These are phyloP conservation scores for Mohoua ochrocephala DNA, from an alignment of 2,113 vertebrate species.

Conservation along the genomic window DNA sequence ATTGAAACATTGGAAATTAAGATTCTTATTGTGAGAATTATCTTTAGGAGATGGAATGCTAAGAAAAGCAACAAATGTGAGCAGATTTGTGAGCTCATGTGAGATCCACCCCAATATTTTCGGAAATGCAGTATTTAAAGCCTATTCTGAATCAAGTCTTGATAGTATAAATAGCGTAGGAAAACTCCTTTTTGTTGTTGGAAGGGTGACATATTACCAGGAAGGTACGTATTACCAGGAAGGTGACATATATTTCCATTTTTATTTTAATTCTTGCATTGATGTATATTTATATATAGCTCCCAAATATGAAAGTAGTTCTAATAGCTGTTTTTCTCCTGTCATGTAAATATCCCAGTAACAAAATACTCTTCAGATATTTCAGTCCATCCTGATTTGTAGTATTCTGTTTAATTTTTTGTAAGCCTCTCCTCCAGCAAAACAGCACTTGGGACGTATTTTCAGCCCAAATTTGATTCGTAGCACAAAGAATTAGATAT, in stretches of 20 bases:
- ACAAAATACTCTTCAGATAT: not conserved
- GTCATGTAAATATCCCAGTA: not conserved
- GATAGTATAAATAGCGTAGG: not conserved
- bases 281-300: not conserved
- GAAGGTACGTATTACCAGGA: not conserved
- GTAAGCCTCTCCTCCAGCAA: not conserved
- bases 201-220: not conserved
- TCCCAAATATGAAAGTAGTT: not conserved
- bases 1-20: not conserved
- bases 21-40: not conserved
- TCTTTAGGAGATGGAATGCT: not conserved
- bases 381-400: not conserved
- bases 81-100: not conserved
- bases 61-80: not conserved
- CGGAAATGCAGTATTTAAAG: not conserved
- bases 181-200: not conserved
- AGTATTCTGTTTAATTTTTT: not conserved
- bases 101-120: not conserved
- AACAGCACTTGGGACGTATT: not conserved
- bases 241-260: not conserved
- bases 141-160: not conserved
- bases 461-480: not conserved
- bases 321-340: not conserved
- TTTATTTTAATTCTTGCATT: not conserved
- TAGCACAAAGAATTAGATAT: not conserved